Conservation (phyloP, 2,797 vertebrate species). For the Hypotaenidia philippensis region DNA sequence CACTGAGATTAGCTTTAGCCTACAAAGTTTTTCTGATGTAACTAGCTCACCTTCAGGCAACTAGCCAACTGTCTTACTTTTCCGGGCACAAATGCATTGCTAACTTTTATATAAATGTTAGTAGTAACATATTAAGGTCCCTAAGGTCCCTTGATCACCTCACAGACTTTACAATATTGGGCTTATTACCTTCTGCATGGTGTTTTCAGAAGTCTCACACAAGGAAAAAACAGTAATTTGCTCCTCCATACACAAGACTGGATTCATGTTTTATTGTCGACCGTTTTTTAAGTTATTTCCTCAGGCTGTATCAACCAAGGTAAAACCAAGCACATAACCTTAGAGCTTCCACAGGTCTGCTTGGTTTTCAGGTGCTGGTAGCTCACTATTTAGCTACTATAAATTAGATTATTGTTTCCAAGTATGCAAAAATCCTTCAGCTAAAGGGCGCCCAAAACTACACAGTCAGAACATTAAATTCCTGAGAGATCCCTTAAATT, state of each 20-base stretch:
- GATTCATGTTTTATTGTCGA: not conserved
- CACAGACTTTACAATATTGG: not conserved
- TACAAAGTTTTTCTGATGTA: not conserved
- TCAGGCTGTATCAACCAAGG: not conserved
- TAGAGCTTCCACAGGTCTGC: not conserved
- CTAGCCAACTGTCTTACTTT: not conserved
- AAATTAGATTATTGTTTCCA: not conserved
- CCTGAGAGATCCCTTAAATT: not conserved
- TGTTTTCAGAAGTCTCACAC: not conserved
- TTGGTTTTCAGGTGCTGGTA: not conserved
- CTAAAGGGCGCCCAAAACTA: not conserved
- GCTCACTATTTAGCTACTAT: not conserved
- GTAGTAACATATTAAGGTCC: not conserved
- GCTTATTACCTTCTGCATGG: not conserved
- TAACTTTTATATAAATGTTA: not conserved
- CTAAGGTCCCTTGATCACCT: not conserved
- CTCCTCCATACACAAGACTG: not conserved
- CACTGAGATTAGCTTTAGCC: not conserved
- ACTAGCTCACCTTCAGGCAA: not conserved
- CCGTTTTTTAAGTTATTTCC: not conserved
- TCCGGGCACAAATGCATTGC: not conserved
- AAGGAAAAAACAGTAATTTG: not conserved
- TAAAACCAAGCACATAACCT: not conserved
- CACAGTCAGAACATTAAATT: not conserved
- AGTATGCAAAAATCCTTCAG: not conserved